Percentiles rank a stretch among this genome's conserved stretches.
Conservation (phyloP, 2,888 invertebrate genomes). For the Thumatha senex region DNA sequence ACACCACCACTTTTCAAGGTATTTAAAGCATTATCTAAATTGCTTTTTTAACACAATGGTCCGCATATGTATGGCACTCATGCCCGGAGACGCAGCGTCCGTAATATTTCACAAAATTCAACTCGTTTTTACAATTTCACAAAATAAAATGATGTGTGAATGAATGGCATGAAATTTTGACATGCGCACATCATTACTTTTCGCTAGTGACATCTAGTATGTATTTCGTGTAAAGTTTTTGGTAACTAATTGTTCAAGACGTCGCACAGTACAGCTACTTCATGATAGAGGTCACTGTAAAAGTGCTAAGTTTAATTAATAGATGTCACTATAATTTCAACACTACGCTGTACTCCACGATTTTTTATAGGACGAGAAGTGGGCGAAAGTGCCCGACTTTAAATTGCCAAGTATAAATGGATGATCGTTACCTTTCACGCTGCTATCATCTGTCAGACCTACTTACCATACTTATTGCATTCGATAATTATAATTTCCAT, state of each 20-base stretch:
- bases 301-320: neutral
- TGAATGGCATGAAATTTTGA: constrained; percentile 73
- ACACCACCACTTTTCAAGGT: constrained; percentile 42
- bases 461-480: no score
- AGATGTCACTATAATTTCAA: neutral
- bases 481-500: no score
- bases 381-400: no score
- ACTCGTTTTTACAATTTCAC: constrained; percentile 69
- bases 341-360: no score
- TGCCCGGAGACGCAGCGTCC: constrained; percentile 60
- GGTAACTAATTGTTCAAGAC: neutral
- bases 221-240: neutral
- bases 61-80: constrained; percentile 51
- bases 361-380: no score
- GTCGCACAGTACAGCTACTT: constrained; percentile 25
- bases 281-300: neutral
- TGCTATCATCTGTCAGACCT: no score
- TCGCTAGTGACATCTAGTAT: constrained; percentile 52
- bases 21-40: constrained; percentile 47
- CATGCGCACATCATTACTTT: constrained; percentile 69
- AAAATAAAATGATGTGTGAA: constrained; percentile 73
- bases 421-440: no score
- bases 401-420: no score
- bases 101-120: constrained; percentile 65
- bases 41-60: constrained; percentile 51